Base-by-base conservation (phyloP, 1,140 invertebrate species). In the Uloborus diversus region DNA sequence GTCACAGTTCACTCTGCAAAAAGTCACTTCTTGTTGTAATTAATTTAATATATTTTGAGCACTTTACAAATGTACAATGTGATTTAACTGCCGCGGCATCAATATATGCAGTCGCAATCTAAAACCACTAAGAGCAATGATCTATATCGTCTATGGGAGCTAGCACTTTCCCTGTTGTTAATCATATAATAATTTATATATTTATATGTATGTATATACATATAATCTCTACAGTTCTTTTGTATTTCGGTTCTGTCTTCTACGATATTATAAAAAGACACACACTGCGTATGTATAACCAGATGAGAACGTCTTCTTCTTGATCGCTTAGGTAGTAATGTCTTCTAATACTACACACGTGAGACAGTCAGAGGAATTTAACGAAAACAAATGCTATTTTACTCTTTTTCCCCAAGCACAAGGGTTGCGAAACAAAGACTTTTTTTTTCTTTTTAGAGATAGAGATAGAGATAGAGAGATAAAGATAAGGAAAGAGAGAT, bases 21-120 rank as follows among this genome's bases (percentile, higher is more conserved):
- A 42, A 4, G 4, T 14, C 14, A 17, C 35, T 35, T 35, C 33
- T 33, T 64, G 20, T 25, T 61, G 27, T 30, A 35, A 53, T 56
- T 56, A 28, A 78, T 66, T 32, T 61, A 42, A 42, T 11, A 61
- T 56, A 32, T 14, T 59, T 79, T 79, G 76, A 79, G 76, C 76
- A 79, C 76, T 79, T 79, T 79, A 79, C 76, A 79, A 79, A 79
- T 79, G 65, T 79, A 79, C 76, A 79, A 53, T 42, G 53, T 68
- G 75, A 68, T 66, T 42, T 32, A 79, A 33, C 27, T 59, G 65
- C 49, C 56, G 49, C 64, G 49, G 49, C 57, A 42, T 42, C 37
- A 13, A 17, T 42, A 13, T 59, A 59, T 35, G 59, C 47, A 59
- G 69, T 64, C 37, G 57, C 76, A 25, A 79, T 68, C 76, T 79